Conservation (phyloP, 2,113 vertebrate species). For the Vireo altiloquus region DNA sequence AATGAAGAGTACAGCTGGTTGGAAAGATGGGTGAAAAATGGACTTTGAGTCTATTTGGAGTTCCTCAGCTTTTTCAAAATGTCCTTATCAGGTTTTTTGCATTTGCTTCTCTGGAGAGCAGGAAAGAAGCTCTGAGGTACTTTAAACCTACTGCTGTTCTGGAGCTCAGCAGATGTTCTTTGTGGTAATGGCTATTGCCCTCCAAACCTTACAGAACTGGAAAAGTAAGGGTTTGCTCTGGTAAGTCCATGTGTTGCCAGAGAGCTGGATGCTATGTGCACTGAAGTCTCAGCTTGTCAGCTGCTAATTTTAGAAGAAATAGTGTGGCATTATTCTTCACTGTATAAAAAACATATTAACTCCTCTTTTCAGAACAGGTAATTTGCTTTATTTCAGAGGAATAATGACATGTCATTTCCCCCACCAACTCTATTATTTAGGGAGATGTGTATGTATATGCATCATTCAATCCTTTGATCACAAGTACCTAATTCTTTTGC, state of each 20-base stretch:
- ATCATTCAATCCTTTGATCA: conserved; percentile 54
- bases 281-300: conserved; percentile 16
- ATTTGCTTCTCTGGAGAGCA: not conserved
- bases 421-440: conserved; percentile 20
- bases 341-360: conserved; percentile 36
- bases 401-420: conserved; percentile 43
- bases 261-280: not conserved
- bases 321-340: conserved; percentile 38
- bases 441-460: conserved; percentile 36
- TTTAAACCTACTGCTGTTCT: not conserved
- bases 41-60: not conserved
- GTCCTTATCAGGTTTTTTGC: not conserved
- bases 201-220: not conserved
- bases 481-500: conserved; percentile 21
- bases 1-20: not conserved
- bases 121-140: not conserved
- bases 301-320: conserved; percentile 50
- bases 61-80: not conserved
- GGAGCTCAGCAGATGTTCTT: not conserved
- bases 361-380: conserved; percentile 42
- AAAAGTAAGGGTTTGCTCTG: not conserved
- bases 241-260: not conserved
- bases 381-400: conserved; percentile 37
- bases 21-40: not conserved
- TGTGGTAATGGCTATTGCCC: not conserved